phyloP scores from a whole-genome alignment of 2,113 vertebrate species.

The Spea multiplicata region DNA sequence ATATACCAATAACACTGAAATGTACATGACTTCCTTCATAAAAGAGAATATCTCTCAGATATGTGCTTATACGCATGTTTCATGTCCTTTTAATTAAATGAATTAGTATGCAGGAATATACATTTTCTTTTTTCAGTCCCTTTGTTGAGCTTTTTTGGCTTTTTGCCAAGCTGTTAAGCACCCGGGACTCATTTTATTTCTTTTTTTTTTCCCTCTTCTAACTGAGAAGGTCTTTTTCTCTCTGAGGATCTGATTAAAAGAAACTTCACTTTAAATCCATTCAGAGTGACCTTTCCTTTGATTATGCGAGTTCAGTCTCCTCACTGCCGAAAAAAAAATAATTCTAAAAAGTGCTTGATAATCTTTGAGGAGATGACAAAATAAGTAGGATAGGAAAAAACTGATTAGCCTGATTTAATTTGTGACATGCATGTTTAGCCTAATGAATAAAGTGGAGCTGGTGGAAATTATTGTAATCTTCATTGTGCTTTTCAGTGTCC shows the following conservation, averaged over 20 bases:
- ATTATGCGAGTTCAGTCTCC: constrained; percentile 4
- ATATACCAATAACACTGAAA: too few species aligned
- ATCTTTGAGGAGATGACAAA: constrained; percentile 47
- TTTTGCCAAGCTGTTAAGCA: constrained; percentile 35
- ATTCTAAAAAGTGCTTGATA: constrained; percentile 50
- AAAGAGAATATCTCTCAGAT: not conserved
- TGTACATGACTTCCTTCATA: not conserved
- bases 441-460: constrained; percentile 48
- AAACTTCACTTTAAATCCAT: constrained; percentile 52
- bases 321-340: constrained; percentile 10
- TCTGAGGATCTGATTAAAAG: constrained; percentile 55
- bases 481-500: constrained; percentile 46
- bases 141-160: constrained; percentile 51
- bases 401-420: constrained; percentile 46
- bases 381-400: constrained; percentile 52
- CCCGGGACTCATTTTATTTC: constrained; percentile 14
- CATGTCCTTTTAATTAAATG: constrained; percentile 36
- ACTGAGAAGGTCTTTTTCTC: constrained; percentile 55
- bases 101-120: constrained; percentile 43
- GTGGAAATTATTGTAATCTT: constrained; percentile 43
- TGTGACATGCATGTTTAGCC: constrained; percentile 50
- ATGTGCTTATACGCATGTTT: constrained; percentile 13
- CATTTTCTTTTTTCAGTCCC: constrained; percentile 48
- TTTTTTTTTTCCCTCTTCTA: constrained; percentile 46
- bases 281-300: constrained; percentile 54